Evolutionary conservation across 2,888 invertebrate genomes (phyloP).

Genomic region (Phyto melanocephala): DNA sequence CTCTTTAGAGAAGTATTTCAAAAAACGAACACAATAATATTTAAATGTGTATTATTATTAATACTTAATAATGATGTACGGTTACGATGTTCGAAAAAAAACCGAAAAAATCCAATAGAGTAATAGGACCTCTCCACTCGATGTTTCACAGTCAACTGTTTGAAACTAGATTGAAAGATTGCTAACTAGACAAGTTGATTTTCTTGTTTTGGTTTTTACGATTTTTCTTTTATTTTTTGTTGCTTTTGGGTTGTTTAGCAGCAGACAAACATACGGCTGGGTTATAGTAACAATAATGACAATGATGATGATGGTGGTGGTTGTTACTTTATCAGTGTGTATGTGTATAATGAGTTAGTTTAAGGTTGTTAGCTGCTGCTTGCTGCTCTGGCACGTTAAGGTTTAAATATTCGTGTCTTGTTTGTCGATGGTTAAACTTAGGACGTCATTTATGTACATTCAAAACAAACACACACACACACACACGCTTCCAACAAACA

Average conservation of each 20-base stretch:
- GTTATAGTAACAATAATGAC: slow-evolving; percentile 29
- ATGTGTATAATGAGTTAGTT: slow-evolving; percentile 43
- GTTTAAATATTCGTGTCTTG: slow-evolving; percentile 71
- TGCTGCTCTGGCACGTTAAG: slow-evolving; percentile 61
- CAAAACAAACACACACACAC: not conserved
- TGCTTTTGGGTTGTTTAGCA: slow-evolving; percentile 10
- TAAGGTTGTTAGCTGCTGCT: slow-evolving; percentile 54
- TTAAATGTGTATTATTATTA: slow-evolving; percentile 17
- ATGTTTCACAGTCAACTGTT: slow-evolving; percentile 78
- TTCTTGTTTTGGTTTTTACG: slow-evolving; percentile 73
- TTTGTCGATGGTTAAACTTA: slow-evolving; percentile 76
- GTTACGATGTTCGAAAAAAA: slow-evolving; percentile 32
- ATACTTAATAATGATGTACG: slow-evolving; percentile 49
- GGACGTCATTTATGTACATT: slow-evolving; percentile 32
- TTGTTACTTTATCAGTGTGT: slow-evolving; percentile 19
- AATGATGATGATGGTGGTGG: slow-evolving; percentile 32
- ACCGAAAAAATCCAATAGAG: slow-evolving; percentile 69
- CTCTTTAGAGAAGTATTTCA: slow-evolving; percentile 35
- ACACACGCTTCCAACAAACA: not conserved
- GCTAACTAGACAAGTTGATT: slow-evolving; percentile 79
- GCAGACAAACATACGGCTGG: slow-evolving; percentile 31
- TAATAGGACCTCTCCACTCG: slow-evolving; percentile 76
- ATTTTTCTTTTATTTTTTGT: slow-evolving; percentile 32
- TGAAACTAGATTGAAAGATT: slow-evolving; percentile 79
- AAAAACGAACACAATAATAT: slow-evolving; percentile 64